These are phyloP conservation scores for Phylloscopus trochiloides DNA, from an alignment of 2,113 vertebrate species.

Conservation along the genomic window DNA sequence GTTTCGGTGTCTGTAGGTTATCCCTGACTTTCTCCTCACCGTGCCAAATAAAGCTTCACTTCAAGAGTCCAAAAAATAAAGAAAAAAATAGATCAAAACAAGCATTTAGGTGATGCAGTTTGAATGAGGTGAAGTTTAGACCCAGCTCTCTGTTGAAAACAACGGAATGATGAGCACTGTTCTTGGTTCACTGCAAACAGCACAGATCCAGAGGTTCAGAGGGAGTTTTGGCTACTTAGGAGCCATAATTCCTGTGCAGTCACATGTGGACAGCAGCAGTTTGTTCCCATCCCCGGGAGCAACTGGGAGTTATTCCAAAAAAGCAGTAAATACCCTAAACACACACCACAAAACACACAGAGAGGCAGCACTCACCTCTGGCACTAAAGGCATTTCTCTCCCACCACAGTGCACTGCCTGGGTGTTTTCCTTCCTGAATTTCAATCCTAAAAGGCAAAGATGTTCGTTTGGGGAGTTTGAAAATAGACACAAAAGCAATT, in stretches of 20 bases:
- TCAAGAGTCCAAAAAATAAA: not conserved
- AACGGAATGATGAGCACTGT: not conserved
- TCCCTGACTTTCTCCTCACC: not conserved
- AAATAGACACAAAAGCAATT: not conserved
- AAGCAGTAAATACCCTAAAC: not conserved
- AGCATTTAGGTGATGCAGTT: not conserved
- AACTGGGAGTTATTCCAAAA: not conserved
- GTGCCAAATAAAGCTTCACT: not conserved
- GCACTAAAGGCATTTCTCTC: not conserved
- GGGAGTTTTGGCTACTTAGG: not conserved
- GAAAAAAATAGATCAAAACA: not conserved
- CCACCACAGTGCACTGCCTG: not conserved
- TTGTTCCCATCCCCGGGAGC: not conserved
- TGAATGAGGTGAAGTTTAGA: not conserved
- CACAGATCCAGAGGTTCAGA: not conserved
- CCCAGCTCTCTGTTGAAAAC: not conserved
- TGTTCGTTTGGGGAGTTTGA: not conserved
- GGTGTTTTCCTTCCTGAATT: not conserved
- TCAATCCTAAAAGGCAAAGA: not conserved
- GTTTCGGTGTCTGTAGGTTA: not conserved
- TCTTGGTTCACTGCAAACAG: not conserved
- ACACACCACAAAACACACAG: not conserved
- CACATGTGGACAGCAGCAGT: not conserved
- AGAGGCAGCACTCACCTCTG: not conserved
- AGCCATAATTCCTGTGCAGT: not conserved